Evolutionary conservation across 2,888 invertebrate genomes (phyloP), one percentile per base, ranked within the genome.

Genomic region (Deilephila elpenor): DNA sequence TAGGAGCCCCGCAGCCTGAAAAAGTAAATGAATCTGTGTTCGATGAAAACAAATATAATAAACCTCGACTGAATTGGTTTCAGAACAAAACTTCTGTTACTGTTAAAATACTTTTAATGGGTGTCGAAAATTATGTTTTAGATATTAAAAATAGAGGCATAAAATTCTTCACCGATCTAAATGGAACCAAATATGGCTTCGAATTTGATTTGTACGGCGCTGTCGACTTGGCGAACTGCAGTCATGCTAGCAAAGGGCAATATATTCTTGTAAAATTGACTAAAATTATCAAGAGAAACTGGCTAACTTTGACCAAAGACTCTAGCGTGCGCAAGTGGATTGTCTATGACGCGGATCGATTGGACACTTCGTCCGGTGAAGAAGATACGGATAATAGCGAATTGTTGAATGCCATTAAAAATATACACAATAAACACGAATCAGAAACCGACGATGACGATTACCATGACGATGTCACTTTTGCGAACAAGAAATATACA

Each of bases 131-230:
- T 2, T 95, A 95, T 72, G 75, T 84, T 17, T n/a, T 95, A 3
- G 75, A 80, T 17, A 88, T 92, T 0, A 77, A 83, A 25, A 87
- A 88, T 0, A 84, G 86, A 14, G 73, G 75, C 2, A 59, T 95
- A 1, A 80, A 82, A 56, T 95, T 95, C 76, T 76, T 78, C 7
- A 83, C 91, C 0, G 71, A 76, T 5, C 79, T 84, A 0, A 84
- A 91, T 59, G 88, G 89, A 56, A 83, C 79, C 0, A 75, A 80
- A 19, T 94, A 94, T 71, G 88, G 82, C 2, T 93, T 95, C 61
- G 82, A 91, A 29, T 79, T 95, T 3, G 88, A 92, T 73, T 74
- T 95, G n/a, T 93, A 91, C 60, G 94, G 93, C 0, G 86, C 89
- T 0, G 79, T 94, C 1, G 80, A 90, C 71, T 74, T 74, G 0